Evolutionary conservation across 2,797 vertebrate species (phyloP), one percentile per base, ranked within the genome.

Genomic region (Cynodonichthys magdalenae): DNA sequence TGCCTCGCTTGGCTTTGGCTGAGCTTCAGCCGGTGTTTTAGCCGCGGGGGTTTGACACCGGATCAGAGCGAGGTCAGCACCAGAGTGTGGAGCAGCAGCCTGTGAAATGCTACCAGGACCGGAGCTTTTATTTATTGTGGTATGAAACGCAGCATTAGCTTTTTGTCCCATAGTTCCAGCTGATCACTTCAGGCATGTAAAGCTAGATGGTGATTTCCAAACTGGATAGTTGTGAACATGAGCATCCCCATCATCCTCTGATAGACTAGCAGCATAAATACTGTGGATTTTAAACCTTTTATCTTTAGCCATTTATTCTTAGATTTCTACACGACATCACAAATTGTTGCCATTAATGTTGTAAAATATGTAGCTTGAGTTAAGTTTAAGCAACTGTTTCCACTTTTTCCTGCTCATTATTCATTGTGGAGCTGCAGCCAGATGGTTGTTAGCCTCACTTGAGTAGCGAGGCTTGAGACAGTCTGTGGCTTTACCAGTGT

Each of bases 1-100:
- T 61, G 81, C 58, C 39, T 66, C 70, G 63, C 62, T 52, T 73
- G 52, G 73, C 73, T 48, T 60, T 69, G 69, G 80, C 76, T 66
- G 75, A 82, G 77, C 82, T 82, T 79, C 77, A 81, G 61, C 78
- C 68, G 52, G 74, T 59, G 65, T 79, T 80, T 83, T 56, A 69
- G 69, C 76, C 76, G 15, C 59, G 63, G 77, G 82, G 84, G 39
- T 62, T 70, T 79, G 79, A 87, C 74, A 71, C 54, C 9, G 72
- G 72, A 86, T 89, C 80, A 85, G 73, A 81, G 71, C 1, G 44
- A 73, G 80, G 76, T 77, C 74, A 66, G 53, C 9, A 57, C 57
- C 77, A 59, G 45, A 68, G 72, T 66, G 73, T 54, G 59, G 54
- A 77, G 63, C 75, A 20, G 47, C 66, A 66, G 49, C 57, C 75